Base-by-base conservation (phyloP, 2,888 invertebrate species). In the Mallateleia sp. region DNA sequence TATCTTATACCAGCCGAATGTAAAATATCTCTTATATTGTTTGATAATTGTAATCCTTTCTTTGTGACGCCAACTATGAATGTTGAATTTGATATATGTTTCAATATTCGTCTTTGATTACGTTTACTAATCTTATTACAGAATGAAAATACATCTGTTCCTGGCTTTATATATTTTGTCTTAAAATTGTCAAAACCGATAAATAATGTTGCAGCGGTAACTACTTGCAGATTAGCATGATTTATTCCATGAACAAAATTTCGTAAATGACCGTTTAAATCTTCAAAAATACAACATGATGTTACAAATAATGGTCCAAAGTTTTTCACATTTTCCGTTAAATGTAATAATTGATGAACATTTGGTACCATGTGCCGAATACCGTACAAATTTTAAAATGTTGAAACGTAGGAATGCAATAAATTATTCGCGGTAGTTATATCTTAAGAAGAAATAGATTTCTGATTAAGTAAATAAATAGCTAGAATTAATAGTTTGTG, bases 391-490 rank as follows among this genome's bases (percentile, higher is more conserved):
- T 28, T 28, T 28, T 28, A 8, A 34, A 24, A 24, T 34, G 42
- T 15, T 14, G 60, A 60, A 28, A 28, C 28, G 25, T 74, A 74
- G 11, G 15, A 8, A 2, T 22, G 6, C 14, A 74, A 22, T 32
- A 74, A 38, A 8, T 9, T 2, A 14, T 62, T 8, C 15, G 52
- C 60, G 22, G 11, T 2, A 1, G 0, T 11, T 11, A 74, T n/a
- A 2, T 74, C 62, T 14, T 50, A 18, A 6, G 5, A 0, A 7
- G 74, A 74, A 50, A 74, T 25, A 32, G 47, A 47, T 1, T n/a
- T 25, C 52, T 74, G n/a, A 34, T 22, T 62, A n/a, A 74, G 7
- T 38, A 74, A 25, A 52, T 42, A 74, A 11, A 74, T 38, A 0
- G 9, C 58, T 8, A 9, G 20, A 14, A 72, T 47, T 18, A 72